Base-by-base conservation (phyloP, 2,113 vertebrate species). In the Gobio gobio region DNA sequence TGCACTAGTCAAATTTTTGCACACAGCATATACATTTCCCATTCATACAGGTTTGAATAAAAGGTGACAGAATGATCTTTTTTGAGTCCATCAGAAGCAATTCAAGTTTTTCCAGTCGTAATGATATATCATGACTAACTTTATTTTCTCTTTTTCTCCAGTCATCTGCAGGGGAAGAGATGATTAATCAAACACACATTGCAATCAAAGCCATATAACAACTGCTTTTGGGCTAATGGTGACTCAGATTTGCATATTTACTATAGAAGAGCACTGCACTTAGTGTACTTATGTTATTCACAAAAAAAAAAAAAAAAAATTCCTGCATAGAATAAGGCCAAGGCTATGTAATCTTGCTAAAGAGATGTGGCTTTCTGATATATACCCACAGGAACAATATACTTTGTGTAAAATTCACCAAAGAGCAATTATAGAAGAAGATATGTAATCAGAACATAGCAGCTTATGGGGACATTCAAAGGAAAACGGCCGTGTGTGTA, bases 401-500 rank as follows among this genome's bases (percentile, higher is more conserved):
- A 79, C 56, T 61, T 18, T 24, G 22, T 45, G 22, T 61, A 79
- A 22, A 79, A 79, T 79, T 43, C 58, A 63, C 20, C 20, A 9
- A 79, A 79, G 56, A 24, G 49, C 47, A 24, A 83, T 72, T 43
- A 61, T 12, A 70, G 18, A 49, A 82, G 4, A 73, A 58, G 20
- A 80, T 45, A 80, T 64, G 59, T 47, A 80, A 49, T 64, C 40
- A 47, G 78, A 86, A 76, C 90, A 83, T 87, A 63, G 45, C 81
- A 56, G 81, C 78, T 36, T 89, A 84, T 77, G 87, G 40, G 14
- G 40, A 82, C 73, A 40, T 74, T 56, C 12, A 18, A 24, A 47
- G 58, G n/a, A 80, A 80, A 72, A 40, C 22, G 40, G 54, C 26
- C 3, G 26, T 26, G 43, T 64, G 75, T 68, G 54, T 49, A 68